Conservation (phyloP, 2,888 invertebrate genomes). For the Agonopterix subpropinquella region DNA sequence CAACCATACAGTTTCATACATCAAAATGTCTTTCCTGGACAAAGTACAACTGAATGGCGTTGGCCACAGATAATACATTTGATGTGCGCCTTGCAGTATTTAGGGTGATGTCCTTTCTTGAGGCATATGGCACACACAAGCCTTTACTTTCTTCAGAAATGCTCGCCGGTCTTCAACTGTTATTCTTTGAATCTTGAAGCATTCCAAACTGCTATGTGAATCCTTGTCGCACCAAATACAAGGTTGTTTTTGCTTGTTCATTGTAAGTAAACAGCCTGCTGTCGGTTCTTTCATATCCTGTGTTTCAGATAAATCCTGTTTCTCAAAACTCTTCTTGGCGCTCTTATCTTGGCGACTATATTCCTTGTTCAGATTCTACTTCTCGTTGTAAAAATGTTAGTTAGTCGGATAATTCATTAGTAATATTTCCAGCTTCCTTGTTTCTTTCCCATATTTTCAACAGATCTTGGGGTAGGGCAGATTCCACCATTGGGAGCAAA, state of each 20-base stretch:
- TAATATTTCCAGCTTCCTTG: background rate
- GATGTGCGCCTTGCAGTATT: too few relatives aligned
- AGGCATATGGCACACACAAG: too few relatives aligned
- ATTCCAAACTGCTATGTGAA: constrained; percentile 1
- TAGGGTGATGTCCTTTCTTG: too few relatives aligned
- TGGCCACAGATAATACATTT: too few relatives aligned
- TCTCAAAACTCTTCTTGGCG: background rate
- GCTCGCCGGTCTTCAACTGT: background rate
- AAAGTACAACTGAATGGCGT: too few relatives aligned
- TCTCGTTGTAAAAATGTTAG: constrained; percentile 1
- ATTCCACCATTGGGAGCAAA: constrained; percentile 10
- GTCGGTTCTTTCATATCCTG: background rate
- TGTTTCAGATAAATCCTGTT: background rate
- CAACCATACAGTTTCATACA: too few relatives aligned
- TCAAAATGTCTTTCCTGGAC: too few relatives aligned
- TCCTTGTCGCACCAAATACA: constrained; percentile 1
- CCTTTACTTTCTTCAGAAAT: background rate
- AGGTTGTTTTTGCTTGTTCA: background rate
- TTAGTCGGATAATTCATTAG: background rate
- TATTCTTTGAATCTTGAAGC: background rate
- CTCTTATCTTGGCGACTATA: too few relatives aligned
- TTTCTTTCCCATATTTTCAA: constrained; percentile 5
- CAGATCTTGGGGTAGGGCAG: constrained; percentile 7
- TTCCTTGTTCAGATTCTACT: constrained; percentile 6
- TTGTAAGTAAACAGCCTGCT: background rate